phyloP scores from a whole-genome alignment of 2,113 vertebrate species.

The Hassar affinis region DNA sequence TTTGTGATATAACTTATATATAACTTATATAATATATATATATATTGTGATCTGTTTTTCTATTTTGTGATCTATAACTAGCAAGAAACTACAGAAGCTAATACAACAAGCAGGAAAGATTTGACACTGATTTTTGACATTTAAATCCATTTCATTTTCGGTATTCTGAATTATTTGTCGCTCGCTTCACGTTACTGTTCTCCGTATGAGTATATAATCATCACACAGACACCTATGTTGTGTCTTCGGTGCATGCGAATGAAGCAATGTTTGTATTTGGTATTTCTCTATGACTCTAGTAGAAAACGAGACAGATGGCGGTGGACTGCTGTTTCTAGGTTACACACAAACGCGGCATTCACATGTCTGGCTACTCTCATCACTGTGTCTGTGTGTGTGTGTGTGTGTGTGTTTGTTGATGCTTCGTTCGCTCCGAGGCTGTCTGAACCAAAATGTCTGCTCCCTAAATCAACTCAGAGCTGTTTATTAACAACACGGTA shows the following conservation, averaged over 20 bases:
- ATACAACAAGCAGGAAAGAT: no score
- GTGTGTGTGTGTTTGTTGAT: constrained; percentile 13
- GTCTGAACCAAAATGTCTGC: constrained; percentile 19
- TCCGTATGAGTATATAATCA: no score
- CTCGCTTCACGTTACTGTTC: no score
- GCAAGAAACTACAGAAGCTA: no score
- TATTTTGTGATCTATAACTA: no score
- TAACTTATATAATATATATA: no score
- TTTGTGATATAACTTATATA: no score
- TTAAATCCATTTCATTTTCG: no score
- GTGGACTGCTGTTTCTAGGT: constrained; percentile 32
- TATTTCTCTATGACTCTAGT: not conserved
- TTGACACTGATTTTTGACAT: no score
- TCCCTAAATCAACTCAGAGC: not conserved
- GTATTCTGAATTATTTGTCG: no score
- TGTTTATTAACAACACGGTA: not conserved
- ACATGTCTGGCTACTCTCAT: constrained; percentile 25
- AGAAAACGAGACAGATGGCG: constrained; percentile 29
- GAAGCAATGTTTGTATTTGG: not conserved
- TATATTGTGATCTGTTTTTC: no score
- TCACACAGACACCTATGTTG: not conserved
- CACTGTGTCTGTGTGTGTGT: constrained; percentile 3
- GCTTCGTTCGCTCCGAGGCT: not conserved
- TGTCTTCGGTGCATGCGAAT: not conserved
- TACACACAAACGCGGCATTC: constrained; percentile 33